These are phyloP conservation scores for Motacilla alba DNA, from an alignment of 2,113 vertebrate species.

Conservation along the genomic window DNA sequence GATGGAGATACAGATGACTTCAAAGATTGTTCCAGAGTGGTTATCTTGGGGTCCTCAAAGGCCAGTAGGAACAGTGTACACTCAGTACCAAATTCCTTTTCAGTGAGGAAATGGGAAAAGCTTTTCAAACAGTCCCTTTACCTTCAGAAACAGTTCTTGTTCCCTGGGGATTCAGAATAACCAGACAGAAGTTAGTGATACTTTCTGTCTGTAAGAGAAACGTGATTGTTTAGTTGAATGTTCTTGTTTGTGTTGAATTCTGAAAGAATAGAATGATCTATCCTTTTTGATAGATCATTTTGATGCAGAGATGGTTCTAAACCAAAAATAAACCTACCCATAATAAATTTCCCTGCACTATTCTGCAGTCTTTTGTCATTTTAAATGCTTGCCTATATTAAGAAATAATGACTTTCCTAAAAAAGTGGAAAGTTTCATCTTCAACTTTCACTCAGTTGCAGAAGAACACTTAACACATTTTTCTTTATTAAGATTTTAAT, in stretches of 20 bases:
- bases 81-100: not conserved
- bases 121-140: not conserved
- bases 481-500: not conserved
- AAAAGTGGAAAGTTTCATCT: not conserved
- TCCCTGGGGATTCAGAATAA: not conserved
- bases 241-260: not conserved
- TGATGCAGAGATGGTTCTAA: not conserved
- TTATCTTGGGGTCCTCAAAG: not conserved
- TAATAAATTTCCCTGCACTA: not conserved
- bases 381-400: not conserved
- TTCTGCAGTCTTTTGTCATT: not conserved
- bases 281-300: not conserved
- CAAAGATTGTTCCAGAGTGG: rapidly evolving
- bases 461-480: not conserved
- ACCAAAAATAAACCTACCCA: not conserved
- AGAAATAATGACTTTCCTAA: not conserved
- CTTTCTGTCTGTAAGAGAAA: not conserved
- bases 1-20: not conserved
- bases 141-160: not conserved
- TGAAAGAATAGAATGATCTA: too few species aligned
- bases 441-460: not conserved
- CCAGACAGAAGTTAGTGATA: not conserved
- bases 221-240: not conserved
- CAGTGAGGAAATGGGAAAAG: not conserved
- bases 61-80: not conserved